Evolutionary conservation across 1,140 invertebrate genomes (phyloP).

Genomic region (Anoplolepis gracilipes): DNA sequence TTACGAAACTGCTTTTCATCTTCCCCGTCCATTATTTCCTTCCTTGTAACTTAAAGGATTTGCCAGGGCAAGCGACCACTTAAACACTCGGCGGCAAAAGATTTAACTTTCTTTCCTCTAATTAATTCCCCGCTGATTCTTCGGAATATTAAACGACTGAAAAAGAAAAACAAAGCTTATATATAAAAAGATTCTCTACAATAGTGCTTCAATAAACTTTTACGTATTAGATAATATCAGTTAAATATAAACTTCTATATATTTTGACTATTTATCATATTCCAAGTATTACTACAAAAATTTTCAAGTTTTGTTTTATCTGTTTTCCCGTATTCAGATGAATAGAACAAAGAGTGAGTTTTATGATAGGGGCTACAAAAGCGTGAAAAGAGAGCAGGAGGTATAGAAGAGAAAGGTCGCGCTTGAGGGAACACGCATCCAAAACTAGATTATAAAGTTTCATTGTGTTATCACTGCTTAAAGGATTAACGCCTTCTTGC

Average conservation of each 20-base stretch:
- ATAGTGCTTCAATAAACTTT: neutral
- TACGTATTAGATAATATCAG: neutral
- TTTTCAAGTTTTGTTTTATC: slow-evolving; percentile 16
- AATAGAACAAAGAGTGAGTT: slow-evolving; percentile 34
- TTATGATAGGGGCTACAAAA: neutral
- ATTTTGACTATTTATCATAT: neutral
- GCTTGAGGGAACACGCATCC: slow-evolving; percentile 46
- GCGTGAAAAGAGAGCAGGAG: neutral
- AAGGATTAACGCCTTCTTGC: slow-evolving; percentile 70
- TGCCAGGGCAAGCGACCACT: slow-evolving; percentile 25
- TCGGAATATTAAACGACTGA: neutral
- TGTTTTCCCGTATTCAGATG: neutral
- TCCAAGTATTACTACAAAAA: neutral
- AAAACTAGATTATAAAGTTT: slow-evolving; percentile 74
- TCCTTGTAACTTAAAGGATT: slow-evolving; percentile 14
- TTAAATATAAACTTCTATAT: neutral
- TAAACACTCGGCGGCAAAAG: slow-evolving; percentile 7
- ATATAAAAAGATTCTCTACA: neutral
- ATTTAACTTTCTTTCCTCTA: slow-evolving; percentile 38
- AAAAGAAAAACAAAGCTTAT: neutral
- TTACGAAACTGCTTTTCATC: neutral
- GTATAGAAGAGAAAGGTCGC: neutral
- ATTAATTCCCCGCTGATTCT: slow-evolving; percentile 58
- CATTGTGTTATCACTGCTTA: slow-evolving; percentile 71
- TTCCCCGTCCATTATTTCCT: neutral